Conservation (phyloP, 2,113 vertebrate genomes). For the Mustela nigripes region DNA sequence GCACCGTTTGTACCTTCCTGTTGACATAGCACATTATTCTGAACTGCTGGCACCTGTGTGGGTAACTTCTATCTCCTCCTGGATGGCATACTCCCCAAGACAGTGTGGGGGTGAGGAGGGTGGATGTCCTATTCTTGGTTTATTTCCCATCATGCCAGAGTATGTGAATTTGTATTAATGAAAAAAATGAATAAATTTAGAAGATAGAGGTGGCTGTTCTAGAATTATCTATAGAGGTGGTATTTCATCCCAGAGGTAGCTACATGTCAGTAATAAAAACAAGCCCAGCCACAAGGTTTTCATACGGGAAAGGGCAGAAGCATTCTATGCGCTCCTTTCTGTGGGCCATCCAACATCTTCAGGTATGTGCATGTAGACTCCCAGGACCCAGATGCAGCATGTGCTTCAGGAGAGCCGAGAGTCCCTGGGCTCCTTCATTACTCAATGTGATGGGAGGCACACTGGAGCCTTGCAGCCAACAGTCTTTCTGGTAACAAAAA, state of each 20-base stretch:
- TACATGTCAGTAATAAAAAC: constrained; percentile 33
- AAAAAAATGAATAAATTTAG: constrained; percentile 15
- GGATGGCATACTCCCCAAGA: neutral
- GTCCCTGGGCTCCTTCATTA: neutral
- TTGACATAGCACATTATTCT: neutral
- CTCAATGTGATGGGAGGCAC: constrained; percentile 50
- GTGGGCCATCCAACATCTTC: neutral
- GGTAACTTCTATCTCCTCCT: neutral
- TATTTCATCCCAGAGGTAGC: constrained; percentile 41
- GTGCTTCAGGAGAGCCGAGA: constrained; percentile 12
- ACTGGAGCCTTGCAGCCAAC: constrained; percentile 64
- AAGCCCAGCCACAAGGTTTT: constrained; percentile 41
- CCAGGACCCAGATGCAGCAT: constrained; percentile 36
- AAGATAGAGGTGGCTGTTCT: constrained; percentile 40
- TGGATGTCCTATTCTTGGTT: neutral
- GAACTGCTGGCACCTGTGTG: neutral
- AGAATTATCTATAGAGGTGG: constrained; percentile 38
- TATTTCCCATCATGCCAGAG: neutral
- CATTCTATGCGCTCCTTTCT: neutral
- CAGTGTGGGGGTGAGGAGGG: neutral
- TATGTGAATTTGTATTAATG: neutral
- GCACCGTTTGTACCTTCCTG: neutral
- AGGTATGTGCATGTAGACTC: constrained; percentile 18
- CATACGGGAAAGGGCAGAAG: constrained; percentile 16
- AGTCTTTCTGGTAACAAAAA: constrained; percentile 72